Conservation (phyloP, 2,113 vertebrate species). For the Indicator indicator region DNA sequence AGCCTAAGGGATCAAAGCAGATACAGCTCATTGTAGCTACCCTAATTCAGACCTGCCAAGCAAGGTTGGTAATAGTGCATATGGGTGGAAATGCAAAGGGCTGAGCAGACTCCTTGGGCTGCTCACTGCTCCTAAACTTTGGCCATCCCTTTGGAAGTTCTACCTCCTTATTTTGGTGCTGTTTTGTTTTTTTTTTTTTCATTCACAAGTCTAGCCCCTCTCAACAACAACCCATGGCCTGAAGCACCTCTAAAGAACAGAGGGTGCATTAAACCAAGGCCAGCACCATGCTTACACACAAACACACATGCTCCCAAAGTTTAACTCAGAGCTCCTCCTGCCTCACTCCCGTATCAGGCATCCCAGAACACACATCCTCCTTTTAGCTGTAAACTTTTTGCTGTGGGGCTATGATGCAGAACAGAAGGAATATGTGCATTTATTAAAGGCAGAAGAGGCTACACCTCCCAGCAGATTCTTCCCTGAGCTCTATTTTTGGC, state of each 20-base stretch:
- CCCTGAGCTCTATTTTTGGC: not conserved
- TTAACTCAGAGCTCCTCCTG: not conserved
- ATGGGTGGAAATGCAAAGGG: not conserved
- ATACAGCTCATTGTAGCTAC: not conserved
- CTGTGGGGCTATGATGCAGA: not conserved
- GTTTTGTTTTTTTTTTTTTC: not conserved
- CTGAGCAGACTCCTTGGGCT: not conserved
- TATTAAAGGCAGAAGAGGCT: not conserved
- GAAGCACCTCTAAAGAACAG: not conserved
- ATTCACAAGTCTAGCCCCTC: not conserved
- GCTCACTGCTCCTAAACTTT: not conserved
- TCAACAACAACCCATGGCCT: not conserved
- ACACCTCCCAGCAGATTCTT: not conserved
- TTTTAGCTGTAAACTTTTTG: not conserved
- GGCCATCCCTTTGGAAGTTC: not conserved
- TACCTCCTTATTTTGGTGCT: not conserved
- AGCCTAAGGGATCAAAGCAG: not conserved
- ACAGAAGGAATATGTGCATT: not conserved
- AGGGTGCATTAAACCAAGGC: accelerated
- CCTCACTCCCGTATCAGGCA: not conserved
- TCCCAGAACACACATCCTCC: not conserved
- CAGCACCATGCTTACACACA: not conserved
- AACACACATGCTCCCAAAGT: too few species aligned
- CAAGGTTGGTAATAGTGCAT: too few species aligned
- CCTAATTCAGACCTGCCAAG: not conserved